Conservation (phyloP, 2,113 vertebrate genomes). For the Charadrius vociferus region DNA sequence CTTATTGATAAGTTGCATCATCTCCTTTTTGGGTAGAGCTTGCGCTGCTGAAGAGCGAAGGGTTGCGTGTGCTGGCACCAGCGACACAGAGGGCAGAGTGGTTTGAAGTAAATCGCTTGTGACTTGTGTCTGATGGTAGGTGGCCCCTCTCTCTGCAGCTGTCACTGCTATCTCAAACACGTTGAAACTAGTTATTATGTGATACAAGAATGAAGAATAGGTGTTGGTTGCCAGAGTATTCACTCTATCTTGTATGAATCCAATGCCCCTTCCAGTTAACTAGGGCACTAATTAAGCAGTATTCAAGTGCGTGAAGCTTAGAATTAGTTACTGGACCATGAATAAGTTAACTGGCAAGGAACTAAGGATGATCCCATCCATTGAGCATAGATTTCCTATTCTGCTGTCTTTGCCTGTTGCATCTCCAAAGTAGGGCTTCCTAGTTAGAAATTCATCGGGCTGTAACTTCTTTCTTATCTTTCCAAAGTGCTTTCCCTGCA, state of each 20-base stretch:
- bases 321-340: background rate
- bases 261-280: background rate
- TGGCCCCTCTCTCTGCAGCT: slow-evolving; percentile 11
- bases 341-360: background rate
- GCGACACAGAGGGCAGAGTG: background rate
- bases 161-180: background rate
- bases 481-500: background rate
- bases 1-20: background rate
- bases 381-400: background rate
- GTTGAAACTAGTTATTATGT: background rate
- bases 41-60: background rate
- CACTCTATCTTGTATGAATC: background rate
- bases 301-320: background rate
- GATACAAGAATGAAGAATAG: background rate
- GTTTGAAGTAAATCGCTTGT: background rate
- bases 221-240: slow-evolving; percentile 5
- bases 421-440: background rate
- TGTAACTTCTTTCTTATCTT: background rate
- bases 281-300: slow-evolving; percentile 8
- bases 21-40: background rate
- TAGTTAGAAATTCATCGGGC: background rate
- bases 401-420: background rate
- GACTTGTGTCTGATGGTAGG: background rate
- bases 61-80: background rate
- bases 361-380: background rate